A percentile compares a stretch with the other conserved stretches of the same genome.
These are phyloP conservation scores for Zophobas atratus DNA, from an alignment of 1,140 invertebrate species.

Conservation along the genomic window DNA sequence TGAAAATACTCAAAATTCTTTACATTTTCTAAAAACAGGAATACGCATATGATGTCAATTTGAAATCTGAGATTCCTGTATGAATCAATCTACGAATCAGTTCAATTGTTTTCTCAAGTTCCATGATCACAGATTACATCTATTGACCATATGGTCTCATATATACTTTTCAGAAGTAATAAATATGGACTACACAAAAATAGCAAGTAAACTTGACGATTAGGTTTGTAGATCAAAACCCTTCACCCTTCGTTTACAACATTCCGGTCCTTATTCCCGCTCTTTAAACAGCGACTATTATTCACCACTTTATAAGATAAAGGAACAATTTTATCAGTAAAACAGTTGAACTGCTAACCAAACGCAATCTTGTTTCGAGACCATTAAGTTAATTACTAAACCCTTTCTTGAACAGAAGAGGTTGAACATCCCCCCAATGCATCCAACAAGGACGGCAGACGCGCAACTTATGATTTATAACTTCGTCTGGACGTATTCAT, in stretches of 20 bases:
- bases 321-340: conserved; percentile 67
- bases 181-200: no score
- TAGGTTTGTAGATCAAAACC: conserved; percentile 9
- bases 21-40: no score
- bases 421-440: conserved; percentile 1
- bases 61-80: no score
- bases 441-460: conserved; percentile 11
- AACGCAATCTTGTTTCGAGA: conserved; percentile 68
- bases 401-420: conserved; percentile 62
- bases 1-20: no score
- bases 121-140: no score
- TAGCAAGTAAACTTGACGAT: neutral
- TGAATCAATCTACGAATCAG: no score
- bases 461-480: conserved; percentile 36
- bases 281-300: conserved; percentile 53
- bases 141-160: no score
- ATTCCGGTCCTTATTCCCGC: neutral
- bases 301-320: conserved; percentile 64
- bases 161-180: no score
- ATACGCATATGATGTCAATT: no score
- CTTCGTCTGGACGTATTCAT: conserved; percentile 39
- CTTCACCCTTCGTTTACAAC: neutral
- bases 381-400: conserved; percentile 69
- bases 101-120: no score
- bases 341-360: conserved; percentile 67